phyloP scores from a whole-genome alignment of 2,113 vertebrate species.

The Chrysemys picta region DNA sequence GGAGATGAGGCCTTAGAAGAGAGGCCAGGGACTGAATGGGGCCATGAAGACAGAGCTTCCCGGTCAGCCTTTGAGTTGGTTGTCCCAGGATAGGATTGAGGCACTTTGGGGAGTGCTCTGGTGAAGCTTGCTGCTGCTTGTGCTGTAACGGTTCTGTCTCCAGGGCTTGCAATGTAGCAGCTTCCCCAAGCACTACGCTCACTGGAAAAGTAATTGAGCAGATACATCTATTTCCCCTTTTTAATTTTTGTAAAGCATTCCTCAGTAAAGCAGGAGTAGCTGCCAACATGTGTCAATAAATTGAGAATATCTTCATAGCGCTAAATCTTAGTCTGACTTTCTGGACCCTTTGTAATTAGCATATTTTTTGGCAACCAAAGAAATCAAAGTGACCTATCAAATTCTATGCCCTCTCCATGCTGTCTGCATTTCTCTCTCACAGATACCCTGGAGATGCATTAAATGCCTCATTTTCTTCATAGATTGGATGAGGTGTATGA shows the following conservation, averaged over 20 bases:
- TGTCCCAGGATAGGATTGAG: background rate
- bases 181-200: background rate
- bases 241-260: background rate
- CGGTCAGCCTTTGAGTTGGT: background rate
- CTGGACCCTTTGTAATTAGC: background rate
- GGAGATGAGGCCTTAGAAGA: background rate
- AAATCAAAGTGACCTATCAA: background rate
- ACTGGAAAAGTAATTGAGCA: background rate
- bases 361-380: background rate
- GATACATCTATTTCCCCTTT: fast-evolving
- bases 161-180: background rate
- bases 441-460: background rate
- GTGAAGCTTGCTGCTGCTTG: background rate
- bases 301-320: background rate
- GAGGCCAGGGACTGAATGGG: background rate
- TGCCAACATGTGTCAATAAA: fast-evolving
- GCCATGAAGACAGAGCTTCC: background rate
- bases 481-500: background rate
- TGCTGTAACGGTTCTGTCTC: background rate
- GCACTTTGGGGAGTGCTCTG: fast-evolving
- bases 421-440: background rate
- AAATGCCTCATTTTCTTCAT: background rate
- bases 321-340: background rate
- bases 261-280: background rate
- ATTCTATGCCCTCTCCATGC: background rate